A percentile compares a stretch with the other conserved stretches of the same genome.
These are phyloP conservation scores for Phaenicophaeus curvirostris DNA, from an alignment of 2,797 vertebrate species.

Conservation along the genomic window DNA sequence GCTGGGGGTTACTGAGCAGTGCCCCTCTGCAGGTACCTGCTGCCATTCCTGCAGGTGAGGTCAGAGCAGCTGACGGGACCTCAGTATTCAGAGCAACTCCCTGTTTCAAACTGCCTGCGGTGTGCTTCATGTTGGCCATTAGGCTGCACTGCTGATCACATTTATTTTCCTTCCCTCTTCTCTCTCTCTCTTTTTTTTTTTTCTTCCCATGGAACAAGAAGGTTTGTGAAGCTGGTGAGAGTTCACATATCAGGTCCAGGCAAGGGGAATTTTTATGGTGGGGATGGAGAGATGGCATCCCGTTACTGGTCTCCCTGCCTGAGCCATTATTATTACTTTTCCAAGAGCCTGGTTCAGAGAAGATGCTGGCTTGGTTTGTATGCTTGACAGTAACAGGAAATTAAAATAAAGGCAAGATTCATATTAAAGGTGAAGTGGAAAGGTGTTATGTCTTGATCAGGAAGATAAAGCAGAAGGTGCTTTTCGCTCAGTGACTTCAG, in stretches of 20 bases:
- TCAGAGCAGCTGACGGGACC: neutral
- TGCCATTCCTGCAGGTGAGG: neutral
- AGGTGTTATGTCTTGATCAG: neutral
- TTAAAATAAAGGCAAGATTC: neutral
- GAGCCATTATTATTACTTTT: neutral
- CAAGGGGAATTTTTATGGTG: neutral
- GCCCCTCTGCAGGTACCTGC: neutral
- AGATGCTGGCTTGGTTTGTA: neutral
- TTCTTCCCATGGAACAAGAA: too few relatives aligned
- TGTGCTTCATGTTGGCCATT: fast-evolving
- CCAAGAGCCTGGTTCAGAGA: neutral
- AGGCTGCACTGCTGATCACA: neutral
- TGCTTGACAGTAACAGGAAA: neutral
- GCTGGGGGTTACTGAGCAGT: neutral
- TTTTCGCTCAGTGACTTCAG: neutral
- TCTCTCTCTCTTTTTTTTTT: neutral
- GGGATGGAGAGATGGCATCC: neutral
- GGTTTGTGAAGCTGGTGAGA: neutral
- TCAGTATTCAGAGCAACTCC: fast-evolving
- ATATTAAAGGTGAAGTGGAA: neutral
- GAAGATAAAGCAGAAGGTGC: neutral
- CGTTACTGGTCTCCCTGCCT: neutral
- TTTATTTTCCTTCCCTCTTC: neutral
- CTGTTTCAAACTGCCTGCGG: fast-evolving
- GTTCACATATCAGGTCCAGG: neutral